Evolutionary conservation across 2,113 vertebrate species (phyloP).

Genomic region (Semnornis frantzii): DNA sequence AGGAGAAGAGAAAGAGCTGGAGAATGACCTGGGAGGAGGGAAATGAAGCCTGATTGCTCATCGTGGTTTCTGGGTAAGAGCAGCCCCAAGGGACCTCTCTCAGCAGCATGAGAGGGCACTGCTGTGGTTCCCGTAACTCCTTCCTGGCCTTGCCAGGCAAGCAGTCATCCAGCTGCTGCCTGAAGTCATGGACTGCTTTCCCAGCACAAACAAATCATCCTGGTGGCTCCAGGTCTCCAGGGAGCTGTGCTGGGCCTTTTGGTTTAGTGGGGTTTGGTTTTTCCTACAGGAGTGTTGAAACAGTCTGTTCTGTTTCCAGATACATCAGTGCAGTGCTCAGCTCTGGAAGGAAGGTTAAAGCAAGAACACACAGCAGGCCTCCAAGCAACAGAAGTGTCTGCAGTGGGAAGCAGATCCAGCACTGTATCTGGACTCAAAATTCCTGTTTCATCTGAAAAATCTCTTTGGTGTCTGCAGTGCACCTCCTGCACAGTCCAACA

Average conservation of each 20-base stretch:
- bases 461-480: neutral
- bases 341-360: conserved; percentile 17
- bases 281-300: conserved; percentile 53
- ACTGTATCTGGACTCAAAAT: neutral
- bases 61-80: conserved; percentile 3
- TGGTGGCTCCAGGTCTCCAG: conserved; percentile 21
- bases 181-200: conserved; percentile 32
- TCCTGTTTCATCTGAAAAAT: neutral
- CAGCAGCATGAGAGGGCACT: conserved; percentile 21
- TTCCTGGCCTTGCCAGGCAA: neutral
- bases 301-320: conserved; percentile 18
- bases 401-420: neutral
- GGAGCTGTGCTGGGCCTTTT: neutral
- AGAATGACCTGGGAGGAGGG: neutral
- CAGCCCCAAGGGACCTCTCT: conserved; percentile 27
- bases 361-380: neutral
- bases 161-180: conserved; percentile 19
- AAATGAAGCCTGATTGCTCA: neutral
- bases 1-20: neutral
- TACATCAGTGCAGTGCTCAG: neutral
- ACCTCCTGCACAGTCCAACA: neutral
- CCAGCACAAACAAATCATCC: conserved; percentile 40
- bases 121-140: neutral
- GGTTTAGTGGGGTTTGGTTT: neutral
- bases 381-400: conserved; percentile 23